phyloP scores from a whole-genome alignment of 35 echinoderm and acorn worm genomes.

The Heliocidaris erythrogramma region DNA sequence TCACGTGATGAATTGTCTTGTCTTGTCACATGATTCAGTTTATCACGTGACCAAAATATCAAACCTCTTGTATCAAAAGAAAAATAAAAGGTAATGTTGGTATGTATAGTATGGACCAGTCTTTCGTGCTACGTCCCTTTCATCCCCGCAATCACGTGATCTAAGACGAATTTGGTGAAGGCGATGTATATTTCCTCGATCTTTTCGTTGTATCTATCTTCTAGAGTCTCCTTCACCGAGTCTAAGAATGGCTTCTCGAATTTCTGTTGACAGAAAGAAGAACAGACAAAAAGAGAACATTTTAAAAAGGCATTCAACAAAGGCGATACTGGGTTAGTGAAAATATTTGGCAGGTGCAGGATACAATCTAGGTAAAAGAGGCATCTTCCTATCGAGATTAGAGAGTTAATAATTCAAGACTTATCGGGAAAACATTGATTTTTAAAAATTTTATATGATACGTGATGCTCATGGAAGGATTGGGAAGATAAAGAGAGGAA shows the following conservation, averaged over 20 bases:
- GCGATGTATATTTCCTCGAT: constrained; percentile 90
- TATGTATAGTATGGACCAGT: background rate
- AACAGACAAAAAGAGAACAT: constrained; percentile 33
- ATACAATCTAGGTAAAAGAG: background rate
- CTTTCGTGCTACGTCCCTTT: constrained; percentile 54
- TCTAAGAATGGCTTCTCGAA: constrained; percentile 79
- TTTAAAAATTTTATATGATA: too few relatives aligned
- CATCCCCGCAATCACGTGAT: constrained; percentile 79
- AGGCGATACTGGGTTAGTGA: background rate
- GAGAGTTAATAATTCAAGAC: background rate
- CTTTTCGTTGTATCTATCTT: constrained; percentile 96
- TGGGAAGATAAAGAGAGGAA: too few relatives aligned
- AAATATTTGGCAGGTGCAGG: background rate
- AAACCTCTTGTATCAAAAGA: background rate
- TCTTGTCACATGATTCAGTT: background rate
- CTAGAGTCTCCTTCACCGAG: constrained; percentile 79
- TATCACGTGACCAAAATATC: background rate
- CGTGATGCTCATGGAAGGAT: too few relatives aligned
- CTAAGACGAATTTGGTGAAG: constrained; percentile 79
- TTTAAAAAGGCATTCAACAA: background rate
- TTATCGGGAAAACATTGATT: too few relatives aligned
- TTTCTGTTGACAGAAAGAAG: constrained; percentile 70
- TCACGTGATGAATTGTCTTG: background rate
- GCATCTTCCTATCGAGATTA: too few relatives aligned
- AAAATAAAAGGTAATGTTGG: background rate